Percentiles rank a stretch among this genome's conserved stretches.
phyloP scores from a whole-genome alignment of 2,888 invertebrate genomes.

The Drosophila affinis region DNA sequence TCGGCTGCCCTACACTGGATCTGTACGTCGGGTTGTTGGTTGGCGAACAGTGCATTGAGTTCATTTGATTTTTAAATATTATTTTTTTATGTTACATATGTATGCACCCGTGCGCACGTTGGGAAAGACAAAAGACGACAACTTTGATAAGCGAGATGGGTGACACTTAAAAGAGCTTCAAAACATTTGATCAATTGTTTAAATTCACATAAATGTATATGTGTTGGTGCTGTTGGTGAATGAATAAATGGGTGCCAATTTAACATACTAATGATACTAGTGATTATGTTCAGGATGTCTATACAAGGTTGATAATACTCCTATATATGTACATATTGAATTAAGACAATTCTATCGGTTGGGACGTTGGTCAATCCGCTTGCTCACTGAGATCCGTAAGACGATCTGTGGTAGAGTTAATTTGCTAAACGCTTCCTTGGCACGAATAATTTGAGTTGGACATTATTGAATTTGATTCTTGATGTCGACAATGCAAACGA shows the following conservation, averaged over 20 bases:
- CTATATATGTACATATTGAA: background rate
- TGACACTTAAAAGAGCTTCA: conserved; percentile 51
- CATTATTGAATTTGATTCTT: background rate
- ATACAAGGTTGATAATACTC: too few relatives aligned
- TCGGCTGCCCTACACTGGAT: conserved; percentile 84
- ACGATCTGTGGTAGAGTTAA: too few relatives aligned
- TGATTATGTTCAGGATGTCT: background rate
- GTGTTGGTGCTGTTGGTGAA: conserved; percentile 6
- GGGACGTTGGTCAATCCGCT: background rate
- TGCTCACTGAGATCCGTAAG: too few relatives aligned
- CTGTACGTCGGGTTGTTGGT: conserved; percentile 65
- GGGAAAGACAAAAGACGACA: conserved; percentile 67
- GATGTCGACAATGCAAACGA: background rate
- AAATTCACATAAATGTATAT: background rate
- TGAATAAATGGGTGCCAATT: conserved; percentile 1
- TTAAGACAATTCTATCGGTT: background rate
- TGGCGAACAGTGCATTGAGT: conserved; percentile 27
- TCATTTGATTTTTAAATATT: conserved; percentile 28
- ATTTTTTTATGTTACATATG: conserved; percentile 9
- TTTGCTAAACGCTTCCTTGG: background rate
- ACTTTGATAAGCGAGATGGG: conserved; percentile 63
- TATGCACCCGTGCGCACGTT: conserved; percentile 28
- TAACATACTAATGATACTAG: background rate
- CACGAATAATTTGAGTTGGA: background rate
- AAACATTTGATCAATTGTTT: background rate